phyloP scores from a whole-genome alignment of 2,888 invertebrate species.

The Helleia helle region DNA sequence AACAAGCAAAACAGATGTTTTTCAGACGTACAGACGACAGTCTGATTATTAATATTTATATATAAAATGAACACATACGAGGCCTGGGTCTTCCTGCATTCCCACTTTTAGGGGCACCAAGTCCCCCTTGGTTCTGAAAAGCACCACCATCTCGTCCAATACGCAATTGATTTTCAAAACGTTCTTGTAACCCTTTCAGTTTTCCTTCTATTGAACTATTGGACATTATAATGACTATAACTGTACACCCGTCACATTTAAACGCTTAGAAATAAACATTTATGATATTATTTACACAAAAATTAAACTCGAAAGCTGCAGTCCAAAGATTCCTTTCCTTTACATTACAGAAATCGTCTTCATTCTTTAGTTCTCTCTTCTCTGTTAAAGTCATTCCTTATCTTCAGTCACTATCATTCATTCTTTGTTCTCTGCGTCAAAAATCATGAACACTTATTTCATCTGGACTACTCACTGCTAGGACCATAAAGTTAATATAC shows the following conservation, averaged over 20 bases:
- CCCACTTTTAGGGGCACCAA: constrained; percentile 63
- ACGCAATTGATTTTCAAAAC: constrained; percentile 77
- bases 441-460: no score
- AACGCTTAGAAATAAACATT: constrained; percentile 43
- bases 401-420: constrained; percentile 4
- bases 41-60: constrained; percentile 8
- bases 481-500: no score
- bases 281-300: constrained; percentile 56
- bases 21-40: neutral
- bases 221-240: constrained; percentile 72
- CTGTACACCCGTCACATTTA: constrained; percentile 51
- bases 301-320: constrained; percentile 54
- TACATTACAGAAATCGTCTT: constrained; percentile 8
- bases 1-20: constrained; percentile 11
- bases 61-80: constrained; percentile 62
- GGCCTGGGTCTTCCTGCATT: constrained; percentile 77
- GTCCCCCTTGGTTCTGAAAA: constrained; percentile 72
- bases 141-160: constrained; percentile 77
- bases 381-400: neutral
- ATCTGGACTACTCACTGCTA: no score
- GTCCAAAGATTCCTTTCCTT: constrained; percentile 57
- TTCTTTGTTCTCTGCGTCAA: constrained; percentile 13
- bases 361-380: neutral
- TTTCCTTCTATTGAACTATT: constrained; percentile 84
- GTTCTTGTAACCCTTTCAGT: constrained; percentile 87